These are phyloP conservation scores for Lagria hirta DNA, from an alignment of 2,888 invertebrate genomes.

Conservation along the genomic window DNA sequence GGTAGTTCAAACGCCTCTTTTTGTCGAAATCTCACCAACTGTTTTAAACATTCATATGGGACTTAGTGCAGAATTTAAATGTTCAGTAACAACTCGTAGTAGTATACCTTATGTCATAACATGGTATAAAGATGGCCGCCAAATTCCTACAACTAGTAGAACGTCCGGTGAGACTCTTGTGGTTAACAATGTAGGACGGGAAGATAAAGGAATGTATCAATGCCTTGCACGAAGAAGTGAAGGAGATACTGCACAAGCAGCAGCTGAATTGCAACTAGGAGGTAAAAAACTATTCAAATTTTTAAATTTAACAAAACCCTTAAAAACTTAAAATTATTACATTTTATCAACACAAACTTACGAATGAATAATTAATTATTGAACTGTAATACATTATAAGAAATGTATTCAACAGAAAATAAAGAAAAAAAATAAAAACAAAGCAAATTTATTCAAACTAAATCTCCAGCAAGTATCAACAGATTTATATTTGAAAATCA, in stretches of 20 bases:
- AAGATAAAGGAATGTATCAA: constrained; percentile 77
- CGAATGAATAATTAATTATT: no score
- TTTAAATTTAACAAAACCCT: not conserved
- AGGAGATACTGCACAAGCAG: constrained; percentile 74
- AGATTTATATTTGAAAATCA: no score
- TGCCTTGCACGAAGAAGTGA: constrained; percentile 71
- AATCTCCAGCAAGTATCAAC: no score
- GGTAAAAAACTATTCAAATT: constrained; percentile 54
- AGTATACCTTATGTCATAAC: constrained; percentile 55
- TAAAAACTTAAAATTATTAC: no score
- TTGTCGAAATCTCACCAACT: constrained; percentile 67
- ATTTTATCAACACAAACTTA: no score
- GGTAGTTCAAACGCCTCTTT: constrained; percentile 66
- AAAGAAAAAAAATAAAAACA: no score
- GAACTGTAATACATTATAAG: no score
- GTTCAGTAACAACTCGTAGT: constrained; percentile 60
- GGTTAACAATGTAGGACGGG: constrained; percentile 67
- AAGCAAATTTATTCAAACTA: no score
- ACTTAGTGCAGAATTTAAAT: constrained; percentile 69
- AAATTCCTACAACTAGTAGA: constrained; percentile 66
- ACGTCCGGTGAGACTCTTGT: constrained; percentile 65
- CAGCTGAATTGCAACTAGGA: constrained; percentile 72
- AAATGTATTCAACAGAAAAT: no score
- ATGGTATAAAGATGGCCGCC: constrained; percentile 68
- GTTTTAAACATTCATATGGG: constrained; percentile 73